phyloP scores from a whole-genome alignment of 2,113 vertebrate genomes.

The Lanius collurio region DNA sequence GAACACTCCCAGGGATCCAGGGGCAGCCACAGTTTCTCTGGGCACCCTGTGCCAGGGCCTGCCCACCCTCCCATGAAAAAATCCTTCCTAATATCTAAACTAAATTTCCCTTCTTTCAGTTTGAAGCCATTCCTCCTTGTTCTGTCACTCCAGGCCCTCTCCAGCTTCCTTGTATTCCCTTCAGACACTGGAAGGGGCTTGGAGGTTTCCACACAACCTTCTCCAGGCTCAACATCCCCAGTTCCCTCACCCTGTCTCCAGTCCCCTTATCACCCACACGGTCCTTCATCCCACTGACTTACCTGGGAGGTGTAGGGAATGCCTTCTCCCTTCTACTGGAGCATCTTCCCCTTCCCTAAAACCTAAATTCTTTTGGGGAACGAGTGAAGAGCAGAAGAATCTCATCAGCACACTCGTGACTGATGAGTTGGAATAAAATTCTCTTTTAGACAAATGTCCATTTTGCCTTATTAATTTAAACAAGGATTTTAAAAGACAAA shows the following conservation, averaged over 20 bases:
- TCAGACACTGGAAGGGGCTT: neutral
- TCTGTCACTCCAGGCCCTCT: neutral
- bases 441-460: slow-evolving; percentile 70
- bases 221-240: neutral
- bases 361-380: neutral
- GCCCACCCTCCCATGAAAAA: accelerated
- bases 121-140: neutral
- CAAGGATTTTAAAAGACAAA: slow-evolving; percentile 73
- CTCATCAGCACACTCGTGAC: neutral
- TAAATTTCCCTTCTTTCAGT: too few species aligned
- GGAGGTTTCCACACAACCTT: neutral
- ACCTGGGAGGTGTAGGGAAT: neutral
- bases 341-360: neutral
- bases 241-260: neutral
- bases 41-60: neutral
- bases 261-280: neutral
- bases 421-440: slow-evolving; percentile 54
- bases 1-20: neutral
- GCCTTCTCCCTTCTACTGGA: neutral
- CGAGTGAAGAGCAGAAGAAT: neutral
- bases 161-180: neutral
- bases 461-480: slow-evolving; percentile 74
- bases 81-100: accelerated
- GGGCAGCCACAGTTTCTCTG: neutral
- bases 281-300: neutral